Evolutionary conservation across 2,888 invertebrate species (phyloP).

Genomic region (Drosophila nr. medialis): DNA sequence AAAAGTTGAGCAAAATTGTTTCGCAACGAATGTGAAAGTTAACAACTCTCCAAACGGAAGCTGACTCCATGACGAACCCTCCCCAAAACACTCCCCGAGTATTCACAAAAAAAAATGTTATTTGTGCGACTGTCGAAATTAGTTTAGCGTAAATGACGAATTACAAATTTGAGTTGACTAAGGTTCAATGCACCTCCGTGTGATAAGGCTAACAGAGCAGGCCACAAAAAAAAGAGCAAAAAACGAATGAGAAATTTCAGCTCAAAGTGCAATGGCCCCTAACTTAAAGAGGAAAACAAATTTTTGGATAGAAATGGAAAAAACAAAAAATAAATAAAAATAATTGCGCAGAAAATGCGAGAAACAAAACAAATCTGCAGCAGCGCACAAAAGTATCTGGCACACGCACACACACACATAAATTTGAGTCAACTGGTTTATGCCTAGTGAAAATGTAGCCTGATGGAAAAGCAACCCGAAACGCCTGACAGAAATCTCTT

Average conservation of each 20-base stretch:
- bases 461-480: slow-evolving; percentile 44
- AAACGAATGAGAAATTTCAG: slow-evolving; percentile 39
- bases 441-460: slow-evolving; percentile 50
- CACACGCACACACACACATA: slow-evolving; percentile 1
- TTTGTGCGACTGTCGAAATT: slow-evolving; percentile 29
- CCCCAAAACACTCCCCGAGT: neutral
- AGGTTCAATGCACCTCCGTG: slow-evolving; percentile 45
- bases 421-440: slow-evolving; percentile 46
- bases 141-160: slow-evolving; percentile 45
- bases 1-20: slow-evolving; percentile 30
- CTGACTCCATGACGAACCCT: slow-evolving; percentile 15
- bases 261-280: slow-evolving; percentile 48
- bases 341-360: slow-evolving; percentile 53
- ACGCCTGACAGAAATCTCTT: slow-evolving; percentile 61
- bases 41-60: slow-evolving; percentile 43
- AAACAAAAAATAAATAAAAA: slow-evolving; percentile 4
- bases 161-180: slow-evolving; percentile 37
- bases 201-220: slow-evolving; percentile 54
- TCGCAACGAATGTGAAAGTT: slow-evolving; percentile 47
- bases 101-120: slow-evolving; percentile 13
- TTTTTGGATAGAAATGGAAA: slow-evolving; percentile 49
- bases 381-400: slow-evolving; percentile 35
- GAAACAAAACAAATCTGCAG: slow-evolving; percentile 39
- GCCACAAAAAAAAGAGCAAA: slow-evolving; percentile 13
- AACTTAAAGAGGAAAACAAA: slow-evolving; percentile 43